Evolutionary conservation across 2,888 invertebrate species (phyloP).

Genomic region (Branchipolynoe longqiensis): DNA sequence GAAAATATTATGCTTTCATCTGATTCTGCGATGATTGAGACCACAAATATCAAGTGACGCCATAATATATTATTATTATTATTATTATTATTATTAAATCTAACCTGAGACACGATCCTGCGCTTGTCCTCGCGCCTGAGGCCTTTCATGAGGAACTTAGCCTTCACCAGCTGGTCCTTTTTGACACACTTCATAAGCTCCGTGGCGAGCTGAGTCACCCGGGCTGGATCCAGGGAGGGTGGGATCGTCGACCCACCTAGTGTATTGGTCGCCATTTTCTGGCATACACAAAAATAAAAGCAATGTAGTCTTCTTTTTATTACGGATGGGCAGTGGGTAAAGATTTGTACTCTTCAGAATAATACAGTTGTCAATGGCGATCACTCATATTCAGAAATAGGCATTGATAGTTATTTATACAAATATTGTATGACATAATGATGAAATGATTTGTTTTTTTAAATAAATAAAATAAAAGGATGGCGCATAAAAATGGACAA

Average conservation of each 20-base stretch:
- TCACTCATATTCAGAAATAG: too few relatives aligned
- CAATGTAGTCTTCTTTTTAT: neutral
- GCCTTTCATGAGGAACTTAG: constrained; percentile 64
- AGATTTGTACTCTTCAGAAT: too few relatives aligned
- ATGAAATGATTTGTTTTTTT: neutral
- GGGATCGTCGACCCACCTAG: constrained; percentile 49
- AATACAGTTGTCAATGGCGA: neutral
- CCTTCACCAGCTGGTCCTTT: constrained; percentile 64
- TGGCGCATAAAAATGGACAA: neutral
- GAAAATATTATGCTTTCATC: too few relatives aligned
- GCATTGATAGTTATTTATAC: neutral
- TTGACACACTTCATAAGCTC: constrained; percentile 63
- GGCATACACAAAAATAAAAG: neutral
- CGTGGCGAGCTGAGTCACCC: constrained; percentile 29
- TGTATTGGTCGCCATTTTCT: constrained; percentile 54
- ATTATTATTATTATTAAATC: neutral
- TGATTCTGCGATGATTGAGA: too few relatives aligned
- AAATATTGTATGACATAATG: neutral
- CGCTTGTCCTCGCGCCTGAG: constrained; percentile 57
- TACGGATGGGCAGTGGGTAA: neutral
- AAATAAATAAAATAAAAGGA: neutral
- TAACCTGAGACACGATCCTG: constrained; percentile 47
- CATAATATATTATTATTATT: too few relatives aligned
- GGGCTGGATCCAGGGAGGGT: constrained; percentile 50
- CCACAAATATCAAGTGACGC: too few relatives aligned